phyloP scores from a whole-genome alignment of 2,113 vertebrate genomes.

The Myotis lucifugus region DNA sequence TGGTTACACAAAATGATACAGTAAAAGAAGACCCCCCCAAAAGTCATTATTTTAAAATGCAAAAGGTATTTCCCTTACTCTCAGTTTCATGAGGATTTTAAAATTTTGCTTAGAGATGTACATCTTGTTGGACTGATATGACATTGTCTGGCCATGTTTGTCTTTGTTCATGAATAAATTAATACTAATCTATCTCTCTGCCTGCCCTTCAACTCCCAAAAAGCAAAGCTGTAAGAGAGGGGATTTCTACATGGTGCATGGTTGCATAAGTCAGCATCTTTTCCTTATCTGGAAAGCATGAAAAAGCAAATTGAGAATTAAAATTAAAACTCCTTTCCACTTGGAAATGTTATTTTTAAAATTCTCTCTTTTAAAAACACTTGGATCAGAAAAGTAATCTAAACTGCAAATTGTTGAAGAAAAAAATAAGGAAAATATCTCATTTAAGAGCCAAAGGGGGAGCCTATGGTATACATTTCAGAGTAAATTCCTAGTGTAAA shows the following conservation, averaged over 20 bases:
- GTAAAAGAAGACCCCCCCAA: not conserved
- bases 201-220: not conserved
- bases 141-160: not conserved
- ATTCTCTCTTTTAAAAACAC: not conserved
- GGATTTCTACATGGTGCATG: not conserved
- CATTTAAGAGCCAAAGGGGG: not conserved
- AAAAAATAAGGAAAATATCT: not conserved
- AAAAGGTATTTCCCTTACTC: not conserved
- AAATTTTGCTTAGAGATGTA: not conserved
- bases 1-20: not conserved
- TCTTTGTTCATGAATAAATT: not conserved
- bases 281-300: not conserved
- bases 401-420: not conserved
- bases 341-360: conserved; percentile 4
- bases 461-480: not conserved
- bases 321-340: not conserved
- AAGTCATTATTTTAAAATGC: conserved; percentile 7
- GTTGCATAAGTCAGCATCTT: not conserved
- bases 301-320: not conserved
- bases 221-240: not conserved
- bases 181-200: not conserved
- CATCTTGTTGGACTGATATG: not conserved
- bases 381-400: not conserved
- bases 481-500: not conserved
- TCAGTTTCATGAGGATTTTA: not conserved